Base-by-base conservation (phyloP, 2,888 invertebrate genomes). In the Drosophila engyochracea region DNA sequence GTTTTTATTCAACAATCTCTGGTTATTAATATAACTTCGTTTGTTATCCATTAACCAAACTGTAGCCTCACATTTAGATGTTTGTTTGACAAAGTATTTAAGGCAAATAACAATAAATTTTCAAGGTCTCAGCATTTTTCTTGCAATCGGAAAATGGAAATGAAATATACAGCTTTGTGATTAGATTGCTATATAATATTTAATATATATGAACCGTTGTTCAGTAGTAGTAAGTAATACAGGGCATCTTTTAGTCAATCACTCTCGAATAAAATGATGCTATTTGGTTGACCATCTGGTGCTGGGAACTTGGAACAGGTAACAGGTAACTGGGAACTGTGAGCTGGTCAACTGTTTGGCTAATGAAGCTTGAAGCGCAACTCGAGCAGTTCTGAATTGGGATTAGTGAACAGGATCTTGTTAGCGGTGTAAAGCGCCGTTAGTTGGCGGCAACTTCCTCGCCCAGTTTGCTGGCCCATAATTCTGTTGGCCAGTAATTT, bases 341-440 rank as follows among this genome's bases (percentile, higher is more conserved):
- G 53, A 54, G 65, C 70, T 72, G 69, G 59, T 64, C 76, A 74
- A 67, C 69, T 74, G 60, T 63, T 63, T 72, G 79, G 88, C 90
- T 85, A 89, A 89, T 89, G 85, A 85, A 87, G 85, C 85, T 77
- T 71, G 80, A 80, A 82, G 67, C 70, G 69, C 65, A 69, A 69
- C 65, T 67, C 74, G 79, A 76, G 62, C 78, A 67, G 25, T 57
- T 67, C 67, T 67, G 74, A 61, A 76, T 73, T 61, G 66, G 62
- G 66, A 81, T 81, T 70, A 62, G 74, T 59, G 63, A 76, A 72
- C 84, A 89, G 85, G 85, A 85, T 89, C 89, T 82, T 69, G 85
- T 87, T 76, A 79, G 74, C 70, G 63, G 31, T 39, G 51, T 33
- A 54, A 71, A 70, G 61, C 65, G 74, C 84, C 89, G 84, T 84